Evolutionary conservation across 2,797 vertebrate genomes (phyloP).

Genomic region (Hylomyscus alleni): DNA sequence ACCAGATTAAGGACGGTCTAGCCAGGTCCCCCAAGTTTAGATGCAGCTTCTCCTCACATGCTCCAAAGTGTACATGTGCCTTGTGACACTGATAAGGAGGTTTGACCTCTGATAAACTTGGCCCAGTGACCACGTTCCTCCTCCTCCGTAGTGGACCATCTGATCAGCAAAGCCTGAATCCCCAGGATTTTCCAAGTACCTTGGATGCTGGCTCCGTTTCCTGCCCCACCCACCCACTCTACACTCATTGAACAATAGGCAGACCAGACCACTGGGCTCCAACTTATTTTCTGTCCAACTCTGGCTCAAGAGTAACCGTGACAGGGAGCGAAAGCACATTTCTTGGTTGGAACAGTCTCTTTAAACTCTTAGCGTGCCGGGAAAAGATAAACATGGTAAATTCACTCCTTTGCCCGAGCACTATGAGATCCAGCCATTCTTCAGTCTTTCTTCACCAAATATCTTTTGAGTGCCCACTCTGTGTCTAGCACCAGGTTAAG

Average conservation of each 20-base stretch:
- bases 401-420: neutral
- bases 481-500: neutral
- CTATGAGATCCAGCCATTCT: neutral
- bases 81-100: neutral
- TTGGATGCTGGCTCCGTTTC: conserved; percentile 64
- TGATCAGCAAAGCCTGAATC: conserved; percentile 13
- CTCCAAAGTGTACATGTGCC: neutral
- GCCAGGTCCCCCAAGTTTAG: neutral
- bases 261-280: neutral
- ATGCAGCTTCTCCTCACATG: neutral
- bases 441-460: neutral
- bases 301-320: neutral
- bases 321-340: neutral
- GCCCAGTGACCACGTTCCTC: conserved; percentile 46
- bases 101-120: conserved; percentile 70
- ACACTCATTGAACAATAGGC: conserved; percentile 38
- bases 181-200: conserved; percentile 66
- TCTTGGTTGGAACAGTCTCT: neutral
- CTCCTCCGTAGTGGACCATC: conserved; percentile 63
- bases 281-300: neutral
- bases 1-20: neutral
- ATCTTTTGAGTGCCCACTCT: neutral
- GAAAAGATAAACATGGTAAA: accelerated
- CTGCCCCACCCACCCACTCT: conserved; percentile 39
- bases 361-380: neutral